phyloP scores from a whole-genome alignment of 1,140 invertebrate species.

The Philopotamus ludificatus region DNA sequence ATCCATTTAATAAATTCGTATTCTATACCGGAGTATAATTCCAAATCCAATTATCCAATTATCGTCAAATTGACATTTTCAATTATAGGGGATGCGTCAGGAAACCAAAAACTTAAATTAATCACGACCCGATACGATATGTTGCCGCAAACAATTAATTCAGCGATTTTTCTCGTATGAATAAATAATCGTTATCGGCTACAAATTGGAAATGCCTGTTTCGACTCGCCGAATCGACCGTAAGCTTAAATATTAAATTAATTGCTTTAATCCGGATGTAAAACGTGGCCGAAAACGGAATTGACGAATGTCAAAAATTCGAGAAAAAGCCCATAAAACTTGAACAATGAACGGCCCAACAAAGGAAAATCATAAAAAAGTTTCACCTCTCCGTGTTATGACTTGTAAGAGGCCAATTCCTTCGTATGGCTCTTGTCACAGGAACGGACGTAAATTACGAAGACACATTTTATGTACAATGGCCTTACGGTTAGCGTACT shows the following conservation, averaged over 20 bases:
- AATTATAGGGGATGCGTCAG: neutral
- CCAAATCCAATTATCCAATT: neutral
- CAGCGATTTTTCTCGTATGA: too few species aligned
- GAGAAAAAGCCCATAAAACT: neutral
- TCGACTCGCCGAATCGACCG: too few species aligned
- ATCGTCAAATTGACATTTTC: neutral
- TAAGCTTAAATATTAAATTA: too few species aligned
- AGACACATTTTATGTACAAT: neutral
- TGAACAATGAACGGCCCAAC: neutral
- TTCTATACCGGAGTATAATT: neutral
- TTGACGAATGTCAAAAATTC: too few species aligned
- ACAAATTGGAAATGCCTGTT: too few species aligned
- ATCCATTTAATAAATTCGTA: neutral
- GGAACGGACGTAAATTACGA: neutral
- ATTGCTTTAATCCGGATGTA: too few species aligned
- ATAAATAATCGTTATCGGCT: too few species aligned
- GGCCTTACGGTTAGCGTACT: too few species aligned
- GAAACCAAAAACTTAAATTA: neutral
- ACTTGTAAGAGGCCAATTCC: neutral
- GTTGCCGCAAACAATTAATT: too few species aligned
- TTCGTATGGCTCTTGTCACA: neutral
- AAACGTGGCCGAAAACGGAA: too few species aligned
- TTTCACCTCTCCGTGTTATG: neutral
- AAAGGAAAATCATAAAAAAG: neutral
- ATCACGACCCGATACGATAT: too few species aligned